Percentiles rank a stretch among this genome's conserved stretches.
phyloP scores from a whole-genome alignment of 1,140 invertebrate genomes.

The Sinella curviseta region DNA sequence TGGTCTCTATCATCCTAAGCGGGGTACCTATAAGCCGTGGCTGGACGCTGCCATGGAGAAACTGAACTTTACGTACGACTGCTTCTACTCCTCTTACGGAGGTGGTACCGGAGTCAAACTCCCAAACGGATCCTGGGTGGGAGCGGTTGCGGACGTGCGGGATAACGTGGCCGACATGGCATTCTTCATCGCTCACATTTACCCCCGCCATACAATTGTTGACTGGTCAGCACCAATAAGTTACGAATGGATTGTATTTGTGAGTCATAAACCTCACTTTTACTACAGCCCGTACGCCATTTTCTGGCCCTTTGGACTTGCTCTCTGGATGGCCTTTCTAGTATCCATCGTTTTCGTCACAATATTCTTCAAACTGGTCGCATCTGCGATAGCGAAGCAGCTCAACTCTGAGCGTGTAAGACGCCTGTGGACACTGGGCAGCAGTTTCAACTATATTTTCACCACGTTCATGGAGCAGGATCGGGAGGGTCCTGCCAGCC shows the following conservation, averaged over 20 bases:
- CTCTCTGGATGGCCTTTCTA: not conserved
- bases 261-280: not conserved
- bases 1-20: not conserved
- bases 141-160: not conserved
- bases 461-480: not conserved
- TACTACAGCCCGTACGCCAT: not conserved
- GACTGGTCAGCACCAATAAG: not conserved
- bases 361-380: not conserved
- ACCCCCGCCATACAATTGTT: not conserved
- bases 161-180: not conserved
- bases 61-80: conserved; percentile 8
- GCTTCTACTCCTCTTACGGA: not conserved
- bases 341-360: not conserved
- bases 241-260: conserved; percentile 11
- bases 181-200: conserved; percentile 3
- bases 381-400: too few relatives aligned
- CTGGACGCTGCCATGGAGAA: not conserved
- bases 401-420: too few relatives aligned
- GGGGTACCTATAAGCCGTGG: not conserved
- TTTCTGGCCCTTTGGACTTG: not conserved
- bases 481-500: not conserved
- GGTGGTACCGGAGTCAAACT: not conserved
- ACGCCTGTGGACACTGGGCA: not conserved
- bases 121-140: not conserved
- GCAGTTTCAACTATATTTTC: not conserved